phyloP scores from a whole-genome alignment of 2,888 invertebrate genomes.

The Scaptomyza flava region DNA sequence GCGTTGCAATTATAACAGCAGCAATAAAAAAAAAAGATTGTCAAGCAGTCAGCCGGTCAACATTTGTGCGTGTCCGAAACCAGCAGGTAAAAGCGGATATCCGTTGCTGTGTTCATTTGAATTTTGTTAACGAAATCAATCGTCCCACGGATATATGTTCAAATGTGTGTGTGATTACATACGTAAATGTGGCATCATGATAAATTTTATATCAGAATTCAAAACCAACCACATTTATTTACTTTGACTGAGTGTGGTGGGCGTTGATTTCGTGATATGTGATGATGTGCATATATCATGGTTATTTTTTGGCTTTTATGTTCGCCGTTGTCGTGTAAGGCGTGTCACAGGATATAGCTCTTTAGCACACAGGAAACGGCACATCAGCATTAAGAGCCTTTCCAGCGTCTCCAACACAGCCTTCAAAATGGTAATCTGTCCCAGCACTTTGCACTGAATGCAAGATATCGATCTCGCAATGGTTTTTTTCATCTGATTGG shows the following conservation, averaged over 20 bases:
- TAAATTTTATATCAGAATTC: slow-evolving; percentile 53
- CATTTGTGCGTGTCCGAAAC: slow-evolving; percentile 36
- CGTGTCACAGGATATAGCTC: slow-evolving; percentile 63
- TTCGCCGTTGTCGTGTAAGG: slow-evolving; percentile 23
- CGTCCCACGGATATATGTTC: slow-evolving; percentile 16
- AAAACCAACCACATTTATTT: slow-evolving; percentile 40
- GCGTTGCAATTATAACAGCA: slow-evolving; percentile 49
- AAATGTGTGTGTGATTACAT: background rate
- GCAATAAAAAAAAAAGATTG: slow-evolving; percentile 15
- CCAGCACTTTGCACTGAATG: slow-evolving; percentile 1
- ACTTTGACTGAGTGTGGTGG: slow-evolving; percentile 5
- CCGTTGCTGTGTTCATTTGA: slow-evolving; percentile 43
- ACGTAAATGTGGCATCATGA: slow-evolving; percentile 24
- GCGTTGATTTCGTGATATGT: slow-evolving; percentile 39
- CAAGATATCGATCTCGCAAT: slow-evolving; percentile 23
- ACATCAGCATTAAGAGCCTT: slow-evolving; percentile 36
- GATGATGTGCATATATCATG: slow-evolving; percentile 44
- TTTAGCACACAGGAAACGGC: slow-evolving; percentile 58
- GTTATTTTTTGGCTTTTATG: slow-evolving; percentile 32
- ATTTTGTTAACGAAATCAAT: slow-evolving; percentile 19
- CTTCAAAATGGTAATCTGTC: slow-evolving; percentile 17
- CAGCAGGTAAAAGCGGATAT: slow-evolving; percentile 37
- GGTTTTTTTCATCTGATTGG: slow-evolving; percentile 8
- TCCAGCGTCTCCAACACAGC: slow-evolving; percentile 1
- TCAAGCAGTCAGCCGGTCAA: slow-evolving; percentile 13